These are phyloP conservation scores for Sebastes trivittatus DNA, from an alignment of 2,797 vertebrate genomes.

Conservation along the genomic window DNA sequence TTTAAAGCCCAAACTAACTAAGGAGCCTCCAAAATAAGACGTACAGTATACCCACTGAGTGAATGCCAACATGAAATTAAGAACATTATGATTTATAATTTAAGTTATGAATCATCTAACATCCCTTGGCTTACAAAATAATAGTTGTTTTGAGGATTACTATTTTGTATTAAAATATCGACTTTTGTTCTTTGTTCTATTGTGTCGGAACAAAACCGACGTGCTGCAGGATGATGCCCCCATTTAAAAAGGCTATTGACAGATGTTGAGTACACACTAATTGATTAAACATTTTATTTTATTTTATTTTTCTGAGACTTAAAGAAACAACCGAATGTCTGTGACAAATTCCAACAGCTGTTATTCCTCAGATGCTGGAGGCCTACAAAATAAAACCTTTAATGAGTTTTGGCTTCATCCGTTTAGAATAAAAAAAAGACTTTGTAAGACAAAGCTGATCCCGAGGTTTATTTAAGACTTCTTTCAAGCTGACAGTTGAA, in stretches of 20 bases:
- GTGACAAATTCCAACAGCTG: neutral
- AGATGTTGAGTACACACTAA: neutral
- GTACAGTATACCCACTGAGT: neutral
- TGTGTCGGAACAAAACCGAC: neutral
- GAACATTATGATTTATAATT: neutral
- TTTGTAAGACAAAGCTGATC: neutral
- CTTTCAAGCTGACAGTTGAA: neutral
- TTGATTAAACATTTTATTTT: neutral
- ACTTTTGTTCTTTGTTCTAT: neutral
- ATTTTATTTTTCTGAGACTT: neutral
- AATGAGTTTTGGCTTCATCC: constrained; percentile 7
- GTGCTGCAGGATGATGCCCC: neutral
- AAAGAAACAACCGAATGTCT: neutral
- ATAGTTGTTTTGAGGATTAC: neutral
- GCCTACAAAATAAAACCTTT: neutral
- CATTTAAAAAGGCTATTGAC: neutral
- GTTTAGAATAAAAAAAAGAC: neutral
- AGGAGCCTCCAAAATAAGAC: neutral
- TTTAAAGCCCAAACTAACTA: neutral
- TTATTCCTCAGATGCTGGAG: neutral
- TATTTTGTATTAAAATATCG: neutral
- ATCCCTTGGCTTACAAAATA: neutral
- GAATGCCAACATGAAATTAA: neutral
- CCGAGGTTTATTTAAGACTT: neutral
- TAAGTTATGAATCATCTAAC: neutral